These are phyloP conservation scores for Aramus guarauna DNA, from an alignment of 2,113 vertebrate genomes.

Conservation along the genomic window DNA sequence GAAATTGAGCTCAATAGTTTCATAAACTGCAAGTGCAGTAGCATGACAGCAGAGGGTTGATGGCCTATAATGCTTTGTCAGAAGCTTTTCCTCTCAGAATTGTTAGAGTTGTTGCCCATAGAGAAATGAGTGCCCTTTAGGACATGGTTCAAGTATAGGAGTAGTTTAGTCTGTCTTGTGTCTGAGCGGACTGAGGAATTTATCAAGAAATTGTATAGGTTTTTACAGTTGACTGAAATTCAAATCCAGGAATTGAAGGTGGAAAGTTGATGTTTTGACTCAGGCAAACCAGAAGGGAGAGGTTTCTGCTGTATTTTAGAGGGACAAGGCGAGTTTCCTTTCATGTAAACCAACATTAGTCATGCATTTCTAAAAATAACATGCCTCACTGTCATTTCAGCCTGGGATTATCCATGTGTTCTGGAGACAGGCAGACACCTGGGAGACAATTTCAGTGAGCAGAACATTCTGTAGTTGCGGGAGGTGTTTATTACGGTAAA, in stretches of 20 bases:
- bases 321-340: not conserved
- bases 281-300: not conserved
- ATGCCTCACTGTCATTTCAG: constrained; percentile 59
- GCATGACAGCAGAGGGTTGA: constrained; percentile 29
- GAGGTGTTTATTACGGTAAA: constrained; percentile 70
- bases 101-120: not conserved
- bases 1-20: constrained; percentile 5
- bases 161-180: constrained; percentile 47
- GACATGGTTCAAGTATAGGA: constrained; percentile 33
- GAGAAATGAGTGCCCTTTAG: constrained; percentile 34
- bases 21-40: constrained; percentile 10
- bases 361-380: constrained; percentile 61
- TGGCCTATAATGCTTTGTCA: constrained; percentile 34
- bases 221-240: constrained; percentile 26
- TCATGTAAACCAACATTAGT: constrained; percentile 28
- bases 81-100: constrained; percentile 45
- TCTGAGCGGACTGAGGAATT: constrained; percentile 23
- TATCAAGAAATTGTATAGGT: not conserved
- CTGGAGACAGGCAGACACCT: constrained; percentile 37
- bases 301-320: constrained; percentile 36
- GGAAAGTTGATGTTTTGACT: constrained; percentile 51
- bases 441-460: constrained; percentile 48
- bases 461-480: constrained; percentile 57
- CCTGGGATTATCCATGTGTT: constrained; percentile 33
- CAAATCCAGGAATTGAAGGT: not conserved